Evolutionary conservation across 2,888 invertebrate genomes (phyloP).

Genomic region (Clunio marinus): DNA sequence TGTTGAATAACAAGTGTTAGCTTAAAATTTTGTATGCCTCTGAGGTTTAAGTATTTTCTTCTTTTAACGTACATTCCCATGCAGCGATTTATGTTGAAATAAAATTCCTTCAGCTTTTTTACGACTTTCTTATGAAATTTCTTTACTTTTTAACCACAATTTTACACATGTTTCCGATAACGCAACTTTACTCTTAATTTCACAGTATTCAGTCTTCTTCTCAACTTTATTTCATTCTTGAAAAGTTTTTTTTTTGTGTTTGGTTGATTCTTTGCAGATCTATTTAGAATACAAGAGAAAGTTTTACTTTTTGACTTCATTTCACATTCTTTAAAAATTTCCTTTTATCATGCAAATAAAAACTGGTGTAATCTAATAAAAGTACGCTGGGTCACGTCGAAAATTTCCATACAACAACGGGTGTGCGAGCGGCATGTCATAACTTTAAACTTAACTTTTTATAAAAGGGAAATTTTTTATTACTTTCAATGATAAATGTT

Average conservation of each 20-base stretch:
- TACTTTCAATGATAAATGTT: neutral
- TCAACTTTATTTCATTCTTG: neutral
- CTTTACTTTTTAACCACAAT: too few species aligned
- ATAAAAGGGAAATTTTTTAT: neutral
- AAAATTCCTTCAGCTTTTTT: neutral
- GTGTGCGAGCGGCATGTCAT: neutral
- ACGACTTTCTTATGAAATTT: too few species aligned
- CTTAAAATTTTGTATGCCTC: neutral
- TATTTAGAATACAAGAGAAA: too few species aligned
- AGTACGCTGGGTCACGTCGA: conserved; percentile 34
- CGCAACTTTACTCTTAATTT: neutral
- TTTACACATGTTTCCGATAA: conserved; percentile 10
- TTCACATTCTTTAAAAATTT: conserved; percentile 3
- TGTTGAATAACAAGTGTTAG: neutral
- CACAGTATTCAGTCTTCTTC: neutral
- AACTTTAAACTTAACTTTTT: neutral
- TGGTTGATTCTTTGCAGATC: neutral
- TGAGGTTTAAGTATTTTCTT: neutral
- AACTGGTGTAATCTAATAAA: conserved; percentile 34
- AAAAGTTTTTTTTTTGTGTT: neutral
- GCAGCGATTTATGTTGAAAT: too few species aligned
- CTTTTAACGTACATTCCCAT: too few species aligned
- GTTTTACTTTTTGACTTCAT: neutral
- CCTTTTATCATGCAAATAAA: conserved; percentile 33
- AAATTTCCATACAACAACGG: conserved; percentile 24